phyloP scores from a whole-genome alignment of 2,113 vertebrate genomes.

The Rhodinocichla rosea region DNA sequence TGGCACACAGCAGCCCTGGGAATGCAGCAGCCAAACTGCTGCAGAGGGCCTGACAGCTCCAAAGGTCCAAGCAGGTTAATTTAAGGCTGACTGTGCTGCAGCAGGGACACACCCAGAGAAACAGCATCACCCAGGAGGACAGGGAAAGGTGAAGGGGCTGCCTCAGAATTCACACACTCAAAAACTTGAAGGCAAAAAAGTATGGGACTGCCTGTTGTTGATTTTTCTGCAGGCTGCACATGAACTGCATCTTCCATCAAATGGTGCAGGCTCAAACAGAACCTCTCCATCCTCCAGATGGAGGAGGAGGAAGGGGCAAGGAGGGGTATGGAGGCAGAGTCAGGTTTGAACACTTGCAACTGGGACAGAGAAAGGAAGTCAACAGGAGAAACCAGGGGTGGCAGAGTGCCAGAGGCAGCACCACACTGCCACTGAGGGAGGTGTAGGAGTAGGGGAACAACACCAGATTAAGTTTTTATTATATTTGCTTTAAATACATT shows the following conservation, averaged over 20 bases:
- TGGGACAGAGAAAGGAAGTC: background rate
- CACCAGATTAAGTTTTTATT: background rate
- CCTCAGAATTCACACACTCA: background rate
- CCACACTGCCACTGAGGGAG: background rate
- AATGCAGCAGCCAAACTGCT: background rate
- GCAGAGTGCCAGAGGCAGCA: background rate
- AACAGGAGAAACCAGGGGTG: background rate
- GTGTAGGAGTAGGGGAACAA: rapidly evolving
- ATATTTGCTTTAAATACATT: background rate
- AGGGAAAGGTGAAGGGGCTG: background rate
- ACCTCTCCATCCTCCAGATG: background rate
- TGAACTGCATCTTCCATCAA: background rate
- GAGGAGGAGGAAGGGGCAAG: background rate
- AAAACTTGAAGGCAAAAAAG: background rate
- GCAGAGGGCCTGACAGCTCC: background rate
- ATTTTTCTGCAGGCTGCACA: background rate
- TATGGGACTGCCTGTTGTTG: background rate
- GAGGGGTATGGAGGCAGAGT: background rate
- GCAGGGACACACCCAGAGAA: background rate
- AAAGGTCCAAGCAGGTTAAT: background rate
- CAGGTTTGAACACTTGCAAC: background rate
- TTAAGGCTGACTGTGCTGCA: background rate
- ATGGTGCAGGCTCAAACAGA: background rate
- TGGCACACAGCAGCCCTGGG: background rate
- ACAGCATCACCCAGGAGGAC: background rate